Percentiles rank a stretch among this genome's conserved stretches.
These are phyloP conservation scores for Rhyacichthys aspro DNA, from an alignment of 2,797 vertebrate genomes.

Conservation along the genomic window DNA sequence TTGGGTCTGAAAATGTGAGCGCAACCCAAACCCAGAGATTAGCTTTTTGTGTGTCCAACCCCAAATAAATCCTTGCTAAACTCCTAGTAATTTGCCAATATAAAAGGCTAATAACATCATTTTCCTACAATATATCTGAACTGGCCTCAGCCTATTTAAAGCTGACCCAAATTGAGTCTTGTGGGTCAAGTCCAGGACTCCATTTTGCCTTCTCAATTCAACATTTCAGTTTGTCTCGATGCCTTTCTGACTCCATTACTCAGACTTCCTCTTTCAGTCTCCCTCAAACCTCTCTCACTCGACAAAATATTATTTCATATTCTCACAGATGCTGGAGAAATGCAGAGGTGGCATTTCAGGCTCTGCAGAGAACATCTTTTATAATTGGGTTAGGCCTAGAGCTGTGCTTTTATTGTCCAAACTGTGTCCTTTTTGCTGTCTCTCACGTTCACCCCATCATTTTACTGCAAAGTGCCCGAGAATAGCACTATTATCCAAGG, in stretches of 20 bases:
- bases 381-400: conserved; percentile 58
- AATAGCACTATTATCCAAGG: conserved; percentile 34
- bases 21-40: conserved; percentile 47
- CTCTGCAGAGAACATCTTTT: conserved; percentile 34
- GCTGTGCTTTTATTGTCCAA: conserved; percentile 43
- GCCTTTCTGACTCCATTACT: conserved; percentile 23
- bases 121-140: conserved; percentile 41
- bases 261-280: conserved; percentile 10
- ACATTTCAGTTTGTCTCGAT: conserved; percentile 11
- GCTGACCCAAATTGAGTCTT: conserved; percentile 20
- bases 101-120: conserved; percentile 42
- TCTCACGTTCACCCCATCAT: conserved; percentile 21
- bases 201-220: conserved; percentile 1
- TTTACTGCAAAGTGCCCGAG: conserved; percentile 12
- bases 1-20: conserved; percentile 55
- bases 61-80: conserved; percentile 53
- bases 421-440: conserved; percentile 34
- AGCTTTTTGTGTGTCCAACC: conserved; percentile 35
- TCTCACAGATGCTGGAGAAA: conserved; percentile 38
- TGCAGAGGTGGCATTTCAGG: conserved; percentile 61
- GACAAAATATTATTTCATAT: conserved; percentile 32
- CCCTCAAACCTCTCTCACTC: conserved; percentile 5
- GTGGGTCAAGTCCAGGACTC: background rate
- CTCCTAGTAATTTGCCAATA: conserved; percentile 40
- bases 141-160: conserved; percentile 25